These are phyloP conservation scores for Plumapathes pennacea DNA, from an alignment of 92 coral and sea anemone species.

Conservation along the genomic window DNA sequence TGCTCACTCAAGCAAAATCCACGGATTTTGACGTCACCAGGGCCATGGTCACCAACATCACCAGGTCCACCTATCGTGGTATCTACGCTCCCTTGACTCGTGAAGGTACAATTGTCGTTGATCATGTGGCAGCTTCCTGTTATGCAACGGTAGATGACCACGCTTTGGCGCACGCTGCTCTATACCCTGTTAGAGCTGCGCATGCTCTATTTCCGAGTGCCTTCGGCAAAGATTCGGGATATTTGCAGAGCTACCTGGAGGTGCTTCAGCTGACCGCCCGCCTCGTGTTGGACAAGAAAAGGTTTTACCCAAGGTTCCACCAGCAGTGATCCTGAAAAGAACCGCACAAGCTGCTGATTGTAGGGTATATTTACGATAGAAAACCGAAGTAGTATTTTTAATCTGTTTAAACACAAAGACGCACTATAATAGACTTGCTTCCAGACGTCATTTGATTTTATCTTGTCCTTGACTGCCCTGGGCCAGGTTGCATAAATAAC, in stretches of 20 bases:
- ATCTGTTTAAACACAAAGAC: too few species aligned
- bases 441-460: too few species aligned
- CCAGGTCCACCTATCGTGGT: too few species aligned
- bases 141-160: background rate
- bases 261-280: background rate
- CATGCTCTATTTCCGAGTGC: background rate
- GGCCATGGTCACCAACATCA: too few species aligned
- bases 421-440: too few species aligned
- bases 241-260: background rate
- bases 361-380: too few species aligned
- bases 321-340: too few species aligned
- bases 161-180: background rate
- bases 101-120: background rate
- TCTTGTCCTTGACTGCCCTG: too few species aligned
- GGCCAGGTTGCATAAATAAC: too few species aligned
- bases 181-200: background rate
- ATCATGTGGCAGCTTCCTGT: constrained; percentile 1
- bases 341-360: too few species aligned
- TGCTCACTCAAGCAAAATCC: background rate
- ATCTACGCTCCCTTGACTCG: background rate
- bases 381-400: too few species aligned
- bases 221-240: background rate
- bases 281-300: background rate
- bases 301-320: background rate
- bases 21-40: background rate